These are phyloP conservation scores for Chaenodraco wilsoni DNA, from an alignment of 2,797 vertebrate species.

Conservation along the genomic window DNA sequence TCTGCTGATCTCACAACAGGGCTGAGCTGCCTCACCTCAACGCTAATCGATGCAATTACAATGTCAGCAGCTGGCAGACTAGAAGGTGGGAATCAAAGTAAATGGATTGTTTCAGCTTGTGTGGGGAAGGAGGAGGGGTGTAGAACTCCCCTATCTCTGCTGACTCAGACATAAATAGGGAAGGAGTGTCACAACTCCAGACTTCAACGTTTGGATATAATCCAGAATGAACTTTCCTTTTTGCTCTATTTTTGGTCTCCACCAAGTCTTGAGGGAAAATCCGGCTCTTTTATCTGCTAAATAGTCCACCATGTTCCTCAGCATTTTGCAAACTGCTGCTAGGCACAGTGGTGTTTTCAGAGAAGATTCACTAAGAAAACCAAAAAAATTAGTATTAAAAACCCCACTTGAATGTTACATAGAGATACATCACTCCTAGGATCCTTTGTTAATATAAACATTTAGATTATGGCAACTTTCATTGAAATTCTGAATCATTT, in stretches of 20 bases:
- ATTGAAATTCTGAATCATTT: neutral
- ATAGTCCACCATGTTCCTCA: too few relatives aligned
- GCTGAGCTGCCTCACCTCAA: conserved; percentile 35
- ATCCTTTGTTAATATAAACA: neutral
- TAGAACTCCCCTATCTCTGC: neutral
- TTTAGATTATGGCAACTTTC: neutral
- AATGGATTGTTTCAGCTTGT: conserved; percentile 62
- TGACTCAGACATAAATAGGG: conserved; percentile 32
- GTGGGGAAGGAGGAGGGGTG: conserved; percentile 23
- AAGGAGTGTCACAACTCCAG: conserved; percentile 26
- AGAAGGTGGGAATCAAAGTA: conserved; percentile 62
- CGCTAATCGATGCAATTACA: conserved; percentile 76
- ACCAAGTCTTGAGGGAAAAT: conserved; percentile 4
- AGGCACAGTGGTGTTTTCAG: too few relatives aligned
- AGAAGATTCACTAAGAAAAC: too few relatives aligned
- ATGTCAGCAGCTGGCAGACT: conserved; percentile 68
- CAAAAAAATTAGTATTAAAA: too few relatives aligned
- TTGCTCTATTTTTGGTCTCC: neutral
- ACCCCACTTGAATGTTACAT: too few relatives aligned
- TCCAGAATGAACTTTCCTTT: conserved; percentile 2
- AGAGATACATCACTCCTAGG: too few relatives aligned
- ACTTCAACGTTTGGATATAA: neutral
- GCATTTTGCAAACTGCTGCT: too few relatives aligned
- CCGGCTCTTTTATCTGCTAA: conserved; percentile 7
- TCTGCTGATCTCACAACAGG: conserved; percentile 13